Evolutionary conservation across 2,888 invertebrate species (phyloP).

Genomic region (Dorcus hopei): DNA sequence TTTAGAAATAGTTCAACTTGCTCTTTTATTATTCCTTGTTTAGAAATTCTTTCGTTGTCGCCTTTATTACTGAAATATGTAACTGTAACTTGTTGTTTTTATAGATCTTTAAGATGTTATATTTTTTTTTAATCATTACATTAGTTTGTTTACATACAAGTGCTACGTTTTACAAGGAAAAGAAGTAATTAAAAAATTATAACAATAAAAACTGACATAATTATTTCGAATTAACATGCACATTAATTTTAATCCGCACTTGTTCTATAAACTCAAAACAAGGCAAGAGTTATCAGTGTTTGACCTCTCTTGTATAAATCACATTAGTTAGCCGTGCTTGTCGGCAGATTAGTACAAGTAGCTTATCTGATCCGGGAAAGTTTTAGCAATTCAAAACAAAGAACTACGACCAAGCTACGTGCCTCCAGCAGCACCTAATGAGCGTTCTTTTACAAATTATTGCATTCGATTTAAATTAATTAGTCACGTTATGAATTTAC

Average conservation of each 20-base stretch:
- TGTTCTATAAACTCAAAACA: not conserved
- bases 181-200: too few relatives aligned
- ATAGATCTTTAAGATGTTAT: too few relatives aligned
- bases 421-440: constrained; percentile 3
- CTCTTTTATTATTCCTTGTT: too few relatives aligned
- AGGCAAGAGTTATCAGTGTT: not conserved
- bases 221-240: not conserved
- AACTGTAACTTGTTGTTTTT: too few relatives aligned
- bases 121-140: too few relatives aligned
- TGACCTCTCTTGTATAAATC: not conserved
- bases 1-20: too few relatives aligned
- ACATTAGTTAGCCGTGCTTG: constrained; percentile 2
- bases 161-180: too few relatives aligned
- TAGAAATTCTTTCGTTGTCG: too few relatives aligned
- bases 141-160: too few relatives aligned
- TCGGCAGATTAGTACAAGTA: not conserved
- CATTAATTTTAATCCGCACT: not conserved
- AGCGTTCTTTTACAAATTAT: constrained; percentile 6
- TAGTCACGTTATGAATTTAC: constrained; percentile 6
- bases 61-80: too few relatives aligned
- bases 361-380: constrained; percentile 6
- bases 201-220: not conserved
- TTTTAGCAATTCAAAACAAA: constrained; percentile 7
- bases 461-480: constrained; percentile 4
- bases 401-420: not conserved